These are phyloP conservation scores for Tyria jacobaeae DNA, from an alignment of 2,888 invertebrate genomes.

Conservation along the genomic window DNA sequence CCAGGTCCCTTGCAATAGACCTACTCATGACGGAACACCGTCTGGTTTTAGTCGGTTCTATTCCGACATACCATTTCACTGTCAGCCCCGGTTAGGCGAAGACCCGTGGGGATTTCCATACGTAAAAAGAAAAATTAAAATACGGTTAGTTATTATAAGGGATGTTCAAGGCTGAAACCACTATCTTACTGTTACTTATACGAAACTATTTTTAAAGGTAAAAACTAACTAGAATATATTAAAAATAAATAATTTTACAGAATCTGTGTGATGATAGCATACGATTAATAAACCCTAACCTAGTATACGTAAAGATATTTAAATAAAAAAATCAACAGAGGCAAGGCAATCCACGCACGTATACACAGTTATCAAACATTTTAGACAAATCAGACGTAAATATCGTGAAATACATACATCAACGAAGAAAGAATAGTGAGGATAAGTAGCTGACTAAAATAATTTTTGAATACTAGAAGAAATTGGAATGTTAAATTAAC, in stretches of 20 bases:
- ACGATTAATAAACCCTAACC: conserved; percentile 33
- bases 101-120: too few species aligned
- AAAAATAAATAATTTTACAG: too few species aligned
- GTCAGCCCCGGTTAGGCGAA: too few species aligned
- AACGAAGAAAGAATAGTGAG: conserved; percentile 37
- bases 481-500: too few species aligned
- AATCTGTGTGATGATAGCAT: conserved; percentile 23
- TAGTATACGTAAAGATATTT: conserved; percentile 36
- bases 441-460: conserved; percentile 22
- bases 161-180: too few species aligned
- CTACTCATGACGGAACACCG: too few species aligned
- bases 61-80: too few species aligned
- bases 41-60: too few species aligned
- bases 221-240: background rate
- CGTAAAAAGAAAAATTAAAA: too few species aligned
- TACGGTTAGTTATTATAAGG: too few species aligned
- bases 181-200: background rate
- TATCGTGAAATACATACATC: conserved; percentile 60
- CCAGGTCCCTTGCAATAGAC: too few species aligned
- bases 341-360: conserved; percentile 27
- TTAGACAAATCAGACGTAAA: conserved; percentile 58
- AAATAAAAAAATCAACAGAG: conserved; percentile 29
- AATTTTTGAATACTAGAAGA: background rate
- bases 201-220: background rate
- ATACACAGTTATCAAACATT: conserved; percentile 41